These are phyloP conservation scores for Anorthoa munda DNA, from an alignment of 2,888 invertebrate genomes.

Conservation along the genomic window DNA sequence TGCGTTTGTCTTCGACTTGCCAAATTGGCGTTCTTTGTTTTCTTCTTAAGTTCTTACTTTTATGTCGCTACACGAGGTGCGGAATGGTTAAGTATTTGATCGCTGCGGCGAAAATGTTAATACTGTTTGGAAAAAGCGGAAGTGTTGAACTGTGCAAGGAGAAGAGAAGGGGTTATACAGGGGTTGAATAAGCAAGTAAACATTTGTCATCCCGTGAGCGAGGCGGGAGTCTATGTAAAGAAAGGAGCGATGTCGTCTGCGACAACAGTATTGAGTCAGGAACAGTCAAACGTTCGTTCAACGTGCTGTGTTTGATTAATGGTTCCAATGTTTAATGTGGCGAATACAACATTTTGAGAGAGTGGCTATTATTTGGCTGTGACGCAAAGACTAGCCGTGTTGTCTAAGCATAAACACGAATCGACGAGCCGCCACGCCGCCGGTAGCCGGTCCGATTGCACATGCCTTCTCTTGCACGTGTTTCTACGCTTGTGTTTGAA, in stretches of 20 bases:
- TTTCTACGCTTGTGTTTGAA: constrained; percentile 76
- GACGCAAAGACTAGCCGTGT: constrained; percentile 45
- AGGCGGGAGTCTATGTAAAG: constrained; percentile 73
- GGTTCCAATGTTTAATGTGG: constrained; percentile 58
- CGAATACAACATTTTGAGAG: constrained; percentile 53
- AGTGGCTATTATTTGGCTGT: constrained; percentile 54
- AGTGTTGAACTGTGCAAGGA: constrained; percentile 71
- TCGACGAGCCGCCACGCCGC: constrained; percentile 19
- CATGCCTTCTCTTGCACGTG: constrained; percentile 46
- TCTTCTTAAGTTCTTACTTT: constrained; percentile 83
- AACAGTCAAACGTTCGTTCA: constrained; percentile 59
- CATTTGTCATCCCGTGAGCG: constrained; percentile 83
- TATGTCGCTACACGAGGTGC: constrained; percentile 72
- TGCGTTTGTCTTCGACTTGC: constrained; percentile 90
- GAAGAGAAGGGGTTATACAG: constrained; percentile 76
- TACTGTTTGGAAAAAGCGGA: constrained; percentile 68
- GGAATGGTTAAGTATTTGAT: constrained; percentile 71
- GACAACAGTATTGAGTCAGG: constrained; percentile 63
- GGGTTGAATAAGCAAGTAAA: constrained; percentile 80
- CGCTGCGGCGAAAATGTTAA: constrained; percentile 69
- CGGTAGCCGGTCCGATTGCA: constrained; percentile 51
- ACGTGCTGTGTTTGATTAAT: constrained; percentile 64
- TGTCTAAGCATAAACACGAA: constrained; percentile 57
- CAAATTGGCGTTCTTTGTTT: constrained; percentile 89
- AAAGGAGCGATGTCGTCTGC: constrained; percentile 66